Evolutionary conservation across 2,797 vertebrate genomes (phyloP), one percentile per base, ranked within the genome.

Genomic region (Rhadinocentrus ornatus): DNA sequence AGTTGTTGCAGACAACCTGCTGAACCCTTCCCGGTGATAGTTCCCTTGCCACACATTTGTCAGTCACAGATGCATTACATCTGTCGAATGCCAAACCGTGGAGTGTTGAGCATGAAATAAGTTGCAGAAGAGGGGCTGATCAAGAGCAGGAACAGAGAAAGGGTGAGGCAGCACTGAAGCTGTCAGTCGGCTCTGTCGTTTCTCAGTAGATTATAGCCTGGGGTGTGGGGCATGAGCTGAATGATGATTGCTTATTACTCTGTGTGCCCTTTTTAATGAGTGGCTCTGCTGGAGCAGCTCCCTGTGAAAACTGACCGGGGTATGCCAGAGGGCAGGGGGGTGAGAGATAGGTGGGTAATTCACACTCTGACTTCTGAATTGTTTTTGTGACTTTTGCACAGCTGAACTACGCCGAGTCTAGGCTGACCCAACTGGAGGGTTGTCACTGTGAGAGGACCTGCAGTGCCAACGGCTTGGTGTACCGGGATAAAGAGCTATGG

Each of bases 371-470:
- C 53, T 76, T 73, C 39, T 68, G 66, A 84, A 83, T 39, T 11
- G 0, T 2, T 75, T 70, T 62, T 63, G 29, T 68, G 41, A 74
- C 54, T 59, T 81, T 35, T 78, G 26, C 63, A 56, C 89, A 98
- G 97, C 71, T 99, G 87, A 98, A 97, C 92, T 97, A 97, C 76
- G 97, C 97, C 9, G 97, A 99, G 93, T 96, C 95, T 29, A 95
- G 97, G 61, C 95, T 98, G 82, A 96, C 93, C 90, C 96, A 97
- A 26, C 76, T 98, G 92, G 97, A 98, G 89, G 95, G 94, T 77
- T 99, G 97, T 91, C 96, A 97, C 52, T 99, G 97, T 22, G 97
- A 98, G 94, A 95, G 96, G 93, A 97, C 96, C 9, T 99, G 97
- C 91, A 95, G 93, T 81, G 94, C 95, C 82, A 96, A 95, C 61